Evolutionary conservation across 2,888 invertebrate species (phyloP).

Genomic region (Synergus japonicus): DNA sequence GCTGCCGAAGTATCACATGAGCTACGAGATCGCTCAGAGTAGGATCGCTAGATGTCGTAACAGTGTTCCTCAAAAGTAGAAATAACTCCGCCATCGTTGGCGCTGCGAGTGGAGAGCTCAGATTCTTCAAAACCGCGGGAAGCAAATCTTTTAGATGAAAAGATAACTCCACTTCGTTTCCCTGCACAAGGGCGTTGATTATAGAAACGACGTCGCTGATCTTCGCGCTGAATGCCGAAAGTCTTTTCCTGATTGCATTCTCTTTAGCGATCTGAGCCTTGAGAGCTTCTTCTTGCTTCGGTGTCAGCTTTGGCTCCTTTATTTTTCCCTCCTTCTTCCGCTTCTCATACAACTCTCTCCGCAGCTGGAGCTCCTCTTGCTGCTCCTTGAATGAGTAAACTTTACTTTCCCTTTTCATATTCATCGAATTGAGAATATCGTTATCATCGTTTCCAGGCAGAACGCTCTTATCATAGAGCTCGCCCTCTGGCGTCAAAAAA

Average conservation of each 20-base stretch:
- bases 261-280: conserved; percentile 93
- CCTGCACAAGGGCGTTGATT: conserved; percentile 78
- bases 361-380: conserved; percentile 93
- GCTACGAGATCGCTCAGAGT: conserved; percentile 82
- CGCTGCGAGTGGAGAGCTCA: conserved; percentile 89
- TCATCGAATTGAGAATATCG: conserved; percentile 80
- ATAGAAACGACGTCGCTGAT: conserved; percentile 77
- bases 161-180: conserved; percentile 79
- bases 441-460: conserved; percentile 82
- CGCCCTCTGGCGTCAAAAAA: conserved; percentile 91
- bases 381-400: conserved; percentile 98
- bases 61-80: conserved; percentile 80
- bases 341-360: conserved; percentile 95
- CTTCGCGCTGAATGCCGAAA: conserved; percentile 79
- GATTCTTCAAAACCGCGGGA: conserved; percentile 81
- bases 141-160: conserved; percentile 81
- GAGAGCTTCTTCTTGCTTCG: conserved; percentile 95
- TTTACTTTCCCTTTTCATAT: conserved; percentile 96
- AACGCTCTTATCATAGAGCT: conserved; percentile 93
- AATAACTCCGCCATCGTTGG: conserved; percentile 82
- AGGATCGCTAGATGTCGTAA: conserved; percentile 77
- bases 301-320: conserved; percentile 85
- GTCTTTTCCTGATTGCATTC: conserved; percentile 84
- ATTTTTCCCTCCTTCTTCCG: conserved; percentile 88
- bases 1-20: conserved; percentile 84